Evolutionary conservation across 2,113 vertebrate species (phyloP).

Genomic region (Calonectris borealis): DNA sequence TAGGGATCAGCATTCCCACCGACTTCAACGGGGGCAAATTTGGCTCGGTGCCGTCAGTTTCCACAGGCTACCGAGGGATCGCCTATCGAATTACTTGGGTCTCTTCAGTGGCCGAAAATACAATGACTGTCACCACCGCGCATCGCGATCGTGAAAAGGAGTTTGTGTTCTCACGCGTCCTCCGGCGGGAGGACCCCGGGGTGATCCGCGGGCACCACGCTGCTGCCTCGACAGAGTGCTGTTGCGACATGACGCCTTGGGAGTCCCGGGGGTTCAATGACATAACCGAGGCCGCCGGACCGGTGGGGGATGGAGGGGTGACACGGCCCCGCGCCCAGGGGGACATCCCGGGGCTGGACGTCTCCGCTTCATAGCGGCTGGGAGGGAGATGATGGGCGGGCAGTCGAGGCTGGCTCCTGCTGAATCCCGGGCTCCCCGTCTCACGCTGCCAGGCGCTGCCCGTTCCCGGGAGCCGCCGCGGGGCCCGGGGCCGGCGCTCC

Average conservation of each 20-base stretch:
- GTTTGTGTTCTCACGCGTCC: neutral
- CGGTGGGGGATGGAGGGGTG: neutral
- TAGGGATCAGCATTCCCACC: neutral
- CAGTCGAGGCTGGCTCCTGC: neutral
- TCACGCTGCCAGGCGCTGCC: neutral
- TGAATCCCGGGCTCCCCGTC: neutral
- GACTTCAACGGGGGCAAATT: neutral
- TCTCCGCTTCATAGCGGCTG: neutral
- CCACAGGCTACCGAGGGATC: neutral
- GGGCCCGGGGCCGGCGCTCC: neutral
- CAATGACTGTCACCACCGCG: neutral
- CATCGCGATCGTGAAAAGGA: neutral
- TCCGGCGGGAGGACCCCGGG: neutral
- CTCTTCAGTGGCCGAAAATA: neutral
- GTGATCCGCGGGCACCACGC: neutral
- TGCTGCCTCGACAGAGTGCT: neutral
- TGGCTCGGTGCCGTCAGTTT: slow-evolving; percentile 1
- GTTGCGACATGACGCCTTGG: neutral
- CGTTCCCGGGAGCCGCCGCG: neutral
- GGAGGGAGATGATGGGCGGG: neutral
- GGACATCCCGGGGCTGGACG: neutral
- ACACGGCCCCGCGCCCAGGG: neutral
- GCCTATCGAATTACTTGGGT: neutral
- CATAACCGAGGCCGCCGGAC: neutral
- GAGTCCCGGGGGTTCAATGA: neutral